phyloP scores from a whole-genome alignment of 2,888 invertebrate genomes.

The Platycheirus rosarum region DNA sequence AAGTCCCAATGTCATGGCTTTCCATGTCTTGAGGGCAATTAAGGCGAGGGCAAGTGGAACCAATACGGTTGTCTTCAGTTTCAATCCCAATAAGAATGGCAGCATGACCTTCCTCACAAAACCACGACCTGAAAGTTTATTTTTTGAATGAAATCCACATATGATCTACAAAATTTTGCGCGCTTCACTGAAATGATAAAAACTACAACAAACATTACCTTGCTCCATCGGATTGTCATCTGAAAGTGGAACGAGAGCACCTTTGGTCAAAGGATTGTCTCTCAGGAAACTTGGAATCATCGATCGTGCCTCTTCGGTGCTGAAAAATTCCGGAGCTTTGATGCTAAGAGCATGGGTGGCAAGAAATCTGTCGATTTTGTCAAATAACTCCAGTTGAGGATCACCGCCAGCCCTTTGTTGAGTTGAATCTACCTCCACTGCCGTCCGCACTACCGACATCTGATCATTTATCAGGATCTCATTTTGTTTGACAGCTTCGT shows the following conservation, averaged over 20 bases:
- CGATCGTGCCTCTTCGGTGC: slow-evolving; percentile 80
- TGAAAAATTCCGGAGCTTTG: slow-evolving; percentile 87
- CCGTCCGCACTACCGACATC: slow-evolving; percentile 87
- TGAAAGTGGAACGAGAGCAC: slow-evolving; percentile 87
- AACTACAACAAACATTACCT: slow-evolving; percentile 78
- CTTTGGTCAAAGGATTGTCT: slow-evolving; percentile 84
- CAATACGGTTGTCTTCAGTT: slow-evolving; percentile 92
- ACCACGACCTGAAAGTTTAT: slow-evolving; percentile 87
- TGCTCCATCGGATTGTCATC: slow-evolving; percentile 83
- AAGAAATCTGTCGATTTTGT: slow-evolving; percentile 89
- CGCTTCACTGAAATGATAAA: too few species aligned
- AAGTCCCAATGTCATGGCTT: slow-evolving; percentile 92
- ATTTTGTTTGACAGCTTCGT: slow-evolving; percentile 86
- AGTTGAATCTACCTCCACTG: slow-evolving; percentile 77
- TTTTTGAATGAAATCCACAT: slow-evolving; percentile 2
- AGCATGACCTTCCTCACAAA: slow-evolving; percentile 92
- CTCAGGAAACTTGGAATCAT: slow-evolving; percentile 80
- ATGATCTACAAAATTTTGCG: too few species aligned
- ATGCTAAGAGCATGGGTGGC: slow-evolving; percentile 90
- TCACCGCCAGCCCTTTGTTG: slow-evolving; percentile 78
- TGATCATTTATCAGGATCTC: slow-evolving; percentile 90
- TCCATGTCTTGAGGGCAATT: slow-evolving; percentile 95
- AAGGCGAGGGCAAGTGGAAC: slow-evolving; percentile 91
- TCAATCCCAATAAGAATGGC: slow-evolving; percentile 92
- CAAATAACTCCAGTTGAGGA: slow-evolving; percentile 84